These are phyloP conservation scores for Melolontha melolontha DNA, from an alignment of 2,888 invertebrate species.

Conservation along the genomic window DNA sequence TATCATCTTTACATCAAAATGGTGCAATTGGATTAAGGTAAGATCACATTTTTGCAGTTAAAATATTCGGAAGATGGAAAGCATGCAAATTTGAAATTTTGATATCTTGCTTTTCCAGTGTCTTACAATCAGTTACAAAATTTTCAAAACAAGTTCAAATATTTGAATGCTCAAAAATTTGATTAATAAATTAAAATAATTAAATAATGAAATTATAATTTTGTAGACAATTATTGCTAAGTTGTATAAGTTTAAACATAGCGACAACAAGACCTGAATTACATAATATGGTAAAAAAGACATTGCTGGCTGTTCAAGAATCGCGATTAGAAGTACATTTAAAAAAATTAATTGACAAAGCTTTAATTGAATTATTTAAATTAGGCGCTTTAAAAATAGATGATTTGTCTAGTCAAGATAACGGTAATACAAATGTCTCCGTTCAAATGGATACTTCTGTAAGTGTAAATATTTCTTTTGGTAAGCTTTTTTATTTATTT, in stretches of 20 bases:
- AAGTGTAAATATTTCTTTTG: slow-evolving; percentile 10
- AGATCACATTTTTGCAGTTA: no score
- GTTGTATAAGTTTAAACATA: slow-evolving; percentile 75
- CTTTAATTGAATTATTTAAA: slow-evolving; percentile 66
- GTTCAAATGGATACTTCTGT: slow-evolving; percentile 30
- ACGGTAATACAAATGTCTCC: slow-evolving; percentile 18
- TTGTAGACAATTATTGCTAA: slow-evolving; percentile 72
- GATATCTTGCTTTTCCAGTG: no score
- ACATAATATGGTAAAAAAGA: slow-evolving; percentile 69
- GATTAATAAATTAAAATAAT: no score
- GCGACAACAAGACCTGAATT: slow-evolving; percentile 70
- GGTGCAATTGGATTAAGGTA: slow-evolving; percentile 69
- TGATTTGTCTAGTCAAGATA: slow-evolving; percentile 6
- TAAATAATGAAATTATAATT: no score
- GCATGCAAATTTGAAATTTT: no score
- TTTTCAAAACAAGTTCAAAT: no score
- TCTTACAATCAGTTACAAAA: no score
- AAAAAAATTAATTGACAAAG: slow-evolving; percentile 64
- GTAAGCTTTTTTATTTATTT: slow-evolving; percentile 11
- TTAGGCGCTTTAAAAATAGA: slow-evolving; percentile 62
- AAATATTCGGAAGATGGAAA: no score
- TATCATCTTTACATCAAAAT: slow-evolving; percentile 70
- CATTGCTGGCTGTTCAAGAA: slow-evolving; percentile 77
- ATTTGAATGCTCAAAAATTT: no score
- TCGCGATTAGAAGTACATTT: slow-evolving; percentile 63